These are phyloP conservation scores for Pseudachorutes palmiensis DNA, from an alignment of 1,140 invertebrate genomes.

Conservation along the genomic window DNA sequence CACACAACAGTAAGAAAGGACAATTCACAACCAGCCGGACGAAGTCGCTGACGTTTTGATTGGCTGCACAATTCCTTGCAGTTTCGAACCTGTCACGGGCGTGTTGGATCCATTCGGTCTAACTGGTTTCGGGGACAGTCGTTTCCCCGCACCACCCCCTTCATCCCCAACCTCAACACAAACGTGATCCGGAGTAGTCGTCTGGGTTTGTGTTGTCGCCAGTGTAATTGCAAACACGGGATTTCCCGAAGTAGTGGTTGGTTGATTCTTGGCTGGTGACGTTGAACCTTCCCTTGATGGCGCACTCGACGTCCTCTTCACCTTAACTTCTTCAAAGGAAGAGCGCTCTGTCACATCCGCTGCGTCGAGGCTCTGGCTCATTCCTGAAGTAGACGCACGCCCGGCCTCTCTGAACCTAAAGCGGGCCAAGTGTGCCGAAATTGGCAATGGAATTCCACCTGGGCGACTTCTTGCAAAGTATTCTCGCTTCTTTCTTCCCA, in stretches of 20 bases:
- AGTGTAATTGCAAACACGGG: conserved; percentile 15
- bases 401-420: conserved; percentile 36
- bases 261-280: conserved; percentile 28
- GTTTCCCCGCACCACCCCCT: conserved; percentile 11
- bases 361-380: conserved; percentile 34
- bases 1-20: background rate
- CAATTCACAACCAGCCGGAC: conserved; percentile 35
- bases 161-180: background rate
- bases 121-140: conserved; percentile 21
- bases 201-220: conserved; percentile 5
- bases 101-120: background rate
- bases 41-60: conserved; percentile 27
- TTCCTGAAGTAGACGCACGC: conserved; percentile 23
- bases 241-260: background rate
- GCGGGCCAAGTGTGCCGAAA: conserved; percentile 32
- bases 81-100: conserved; percentile 17
- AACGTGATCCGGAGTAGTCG: background rate
- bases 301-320: conserved; percentile 34
- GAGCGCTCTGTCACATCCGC: conserved; percentile 24
- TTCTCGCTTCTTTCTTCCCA: conserved; percentile 35
- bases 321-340: conserved; percentile 30
- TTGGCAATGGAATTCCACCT: conserved; percentile 27
- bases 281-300: conserved; percentile 33
- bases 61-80: conserved; percentile 37
- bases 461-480: conserved; percentile 32